These are phyloP conservation scores for Lasioglossum pauxillum DNA, from an alignment of 2,888 invertebrate genomes.

Conservation along the genomic window DNA sequence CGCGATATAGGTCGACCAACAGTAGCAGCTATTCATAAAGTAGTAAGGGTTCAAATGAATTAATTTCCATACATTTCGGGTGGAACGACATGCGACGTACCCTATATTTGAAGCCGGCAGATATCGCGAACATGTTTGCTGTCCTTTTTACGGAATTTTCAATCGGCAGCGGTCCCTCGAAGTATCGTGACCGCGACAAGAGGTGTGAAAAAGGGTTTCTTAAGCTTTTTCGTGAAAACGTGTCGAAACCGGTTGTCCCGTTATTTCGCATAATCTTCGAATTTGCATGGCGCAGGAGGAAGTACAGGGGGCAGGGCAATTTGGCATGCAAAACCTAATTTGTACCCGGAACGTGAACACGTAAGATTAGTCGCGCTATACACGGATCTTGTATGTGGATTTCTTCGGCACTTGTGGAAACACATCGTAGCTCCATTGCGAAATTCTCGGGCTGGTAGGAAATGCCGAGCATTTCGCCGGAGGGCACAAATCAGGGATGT, in stretches of 20 bases:
- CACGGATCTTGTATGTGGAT: conserved; percentile 43
- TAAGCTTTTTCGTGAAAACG: conserved; percentile 23
- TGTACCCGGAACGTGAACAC: conserved; percentile 39
- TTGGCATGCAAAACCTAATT: conserved; percentile 56
- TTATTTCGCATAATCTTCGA: conserved; percentile 51
- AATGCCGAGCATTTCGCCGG: conserved; percentile 75
- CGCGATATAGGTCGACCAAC: background rate
- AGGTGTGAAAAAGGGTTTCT: conserved; percentile 38
- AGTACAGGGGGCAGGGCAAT: conserved; percentile 33
- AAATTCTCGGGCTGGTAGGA: conserved; percentile 71
- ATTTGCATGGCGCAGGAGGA: conserved; percentile 50
- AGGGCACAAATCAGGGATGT: conserved; percentile 80
- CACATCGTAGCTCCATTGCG: conserved; percentile 42
- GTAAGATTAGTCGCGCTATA: conserved; percentile 50
- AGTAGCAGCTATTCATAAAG: conserved; percentile 8
- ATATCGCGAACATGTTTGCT: background rate
- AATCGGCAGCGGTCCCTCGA: background rate
- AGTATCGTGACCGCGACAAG: conserved; percentile 20
- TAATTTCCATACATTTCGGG: background rate
- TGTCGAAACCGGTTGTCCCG: conserved; percentile 25
- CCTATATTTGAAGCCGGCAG: background rate
- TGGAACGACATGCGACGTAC: background rate
- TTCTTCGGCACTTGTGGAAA: conserved; percentile 46
- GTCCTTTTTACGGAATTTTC: background rate
- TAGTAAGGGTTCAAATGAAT: conserved; percentile 5